These are phyloP conservation scores for Brachionus plicatilis DNA, from an alignment of 1,140 invertebrate genomes.

Conservation along the genomic window DNA sequence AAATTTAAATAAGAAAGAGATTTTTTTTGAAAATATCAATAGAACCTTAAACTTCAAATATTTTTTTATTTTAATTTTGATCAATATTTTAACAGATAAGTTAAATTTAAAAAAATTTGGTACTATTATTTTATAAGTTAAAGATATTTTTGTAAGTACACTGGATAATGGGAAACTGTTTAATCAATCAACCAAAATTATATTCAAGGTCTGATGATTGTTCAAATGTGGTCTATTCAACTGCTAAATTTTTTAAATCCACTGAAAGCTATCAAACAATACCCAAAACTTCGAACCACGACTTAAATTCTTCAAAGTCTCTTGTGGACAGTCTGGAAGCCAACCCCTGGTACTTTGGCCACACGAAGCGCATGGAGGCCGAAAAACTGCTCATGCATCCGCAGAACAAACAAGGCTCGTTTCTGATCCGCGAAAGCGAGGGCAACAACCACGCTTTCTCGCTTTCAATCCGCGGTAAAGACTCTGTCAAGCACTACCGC, in stretches of 20 bases:
- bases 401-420: conserved; percentile 97
- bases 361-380: conserved; percentile 97
- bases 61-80: too few relatives aligned
- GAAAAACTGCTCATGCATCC: conserved; percentile 93
- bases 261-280: background rate
- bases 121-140: too few relatives aligned
- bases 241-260: background rate
- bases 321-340: conserved; percentile 91
- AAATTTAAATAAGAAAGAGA: too few relatives aligned
- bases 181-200: too few relatives aligned
- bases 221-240: background rate
- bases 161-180: too few relatives aligned
- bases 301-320: conserved; percentile 39
- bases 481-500: conserved; percentile 98
- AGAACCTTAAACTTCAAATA: too few relatives aligned
- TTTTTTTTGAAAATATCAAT: too few relatives aligned
- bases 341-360: conserved; percentile 99
- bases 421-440: conserved; percentile 95
- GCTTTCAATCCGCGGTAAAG: conserved; percentile 83
- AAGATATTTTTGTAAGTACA: too few relatives aligned
- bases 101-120: too few relatives aligned
- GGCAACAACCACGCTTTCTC: conserved; percentile 43
- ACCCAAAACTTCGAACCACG: conserved; percentile 75
- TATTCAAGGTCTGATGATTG: background rate
- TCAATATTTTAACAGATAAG: too few relatives aligned